Percentiles rank a stretch among this genome's conserved stretches.
These are phyloP conservation scores for Contarinia nasturtii DNA, from an alignment of 1,140 invertebrate genomes.

Conservation along the genomic window DNA sequence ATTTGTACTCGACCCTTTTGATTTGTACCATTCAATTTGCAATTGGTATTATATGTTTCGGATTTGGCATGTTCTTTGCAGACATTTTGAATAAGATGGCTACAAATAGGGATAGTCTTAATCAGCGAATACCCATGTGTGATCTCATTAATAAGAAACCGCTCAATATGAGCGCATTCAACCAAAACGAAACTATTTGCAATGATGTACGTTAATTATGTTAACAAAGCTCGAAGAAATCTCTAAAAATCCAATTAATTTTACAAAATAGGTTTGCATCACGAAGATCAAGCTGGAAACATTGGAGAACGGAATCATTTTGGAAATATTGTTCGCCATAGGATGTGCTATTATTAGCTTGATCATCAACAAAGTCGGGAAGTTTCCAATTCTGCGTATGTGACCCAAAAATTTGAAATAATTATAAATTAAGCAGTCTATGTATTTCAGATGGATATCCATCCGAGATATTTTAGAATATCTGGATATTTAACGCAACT, in stretches of 20 bases:
- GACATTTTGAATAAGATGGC: conserved; percentile 7
- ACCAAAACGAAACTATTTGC: background rate
- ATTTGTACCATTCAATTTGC: conserved; percentile 6
- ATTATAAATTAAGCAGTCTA: background rate
- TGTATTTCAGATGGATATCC: background rate
- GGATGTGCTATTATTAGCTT: conserved; percentile 8
- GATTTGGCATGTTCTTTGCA: conserved; percentile 10
- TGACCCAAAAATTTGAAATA: too few species aligned
- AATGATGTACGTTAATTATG: background rate
- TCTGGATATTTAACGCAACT: too few species aligned
- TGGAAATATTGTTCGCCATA: conserved; percentile 8
- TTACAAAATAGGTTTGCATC: background rate
- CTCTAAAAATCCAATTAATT: background rate
- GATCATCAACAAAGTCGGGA: conserved; percentile 6
- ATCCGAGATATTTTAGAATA: too few species aligned
- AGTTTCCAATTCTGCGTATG: conserved; percentile 7
- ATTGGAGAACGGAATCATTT: conserved; percentile 6
- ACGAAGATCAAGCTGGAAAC: conserved; percentile 7
- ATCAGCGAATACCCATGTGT: conserved; percentile 5
- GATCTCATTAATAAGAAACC: conserved; percentile 4
- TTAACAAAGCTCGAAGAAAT: background rate
- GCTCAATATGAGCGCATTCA: background rate
- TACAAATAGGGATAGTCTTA: conserved; percentile 6
- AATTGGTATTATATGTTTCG: conserved; percentile 6
- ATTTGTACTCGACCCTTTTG: background rate